Conservation (phyloP, 2,888 invertebrate genomes). For the Ditula angustiorana region DNA sequence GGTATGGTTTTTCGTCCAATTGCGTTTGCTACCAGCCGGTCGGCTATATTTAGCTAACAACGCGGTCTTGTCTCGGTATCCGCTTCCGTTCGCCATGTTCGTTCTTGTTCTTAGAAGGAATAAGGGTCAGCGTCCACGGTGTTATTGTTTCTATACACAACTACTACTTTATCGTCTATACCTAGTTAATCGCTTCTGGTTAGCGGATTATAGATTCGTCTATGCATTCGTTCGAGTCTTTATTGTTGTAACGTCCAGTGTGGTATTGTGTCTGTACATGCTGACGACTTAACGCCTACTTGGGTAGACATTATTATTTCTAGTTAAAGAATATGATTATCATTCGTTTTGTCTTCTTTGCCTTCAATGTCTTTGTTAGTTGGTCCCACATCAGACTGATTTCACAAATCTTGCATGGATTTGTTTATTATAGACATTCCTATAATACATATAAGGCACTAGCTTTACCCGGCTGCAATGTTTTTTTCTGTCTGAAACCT, state of each 20-base stretch:
- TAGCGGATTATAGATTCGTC: slow-evolving; percentile 6
- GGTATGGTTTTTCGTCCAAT: slow-evolving; percentile 27
- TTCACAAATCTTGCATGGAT: too few species aligned
- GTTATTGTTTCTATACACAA: slow-evolving; percentile 12
- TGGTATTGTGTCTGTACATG: slow-evolving; percentile 48
- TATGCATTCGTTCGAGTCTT: not conserved
- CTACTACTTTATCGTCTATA: not conserved
- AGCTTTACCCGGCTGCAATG: too few species aligned
- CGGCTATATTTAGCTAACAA: slow-evolving; percentile 81
- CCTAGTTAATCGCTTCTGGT: slow-evolving; percentile 4
- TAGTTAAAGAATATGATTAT: not conserved
- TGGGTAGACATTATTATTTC: not conserved
- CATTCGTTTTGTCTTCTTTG: not conserved
- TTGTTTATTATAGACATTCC: too few species aligned
- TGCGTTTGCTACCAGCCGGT: slow-evolving; percentile 41
- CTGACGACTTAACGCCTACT: slow-evolving; percentile 45
- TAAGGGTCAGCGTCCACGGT: slow-evolving; percentile 40
- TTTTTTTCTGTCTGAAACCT: too few species aligned
- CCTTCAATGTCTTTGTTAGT: too few species aligned
- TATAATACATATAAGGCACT: too few species aligned
- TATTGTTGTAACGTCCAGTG: not conserved
- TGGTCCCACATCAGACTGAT: too few species aligned
- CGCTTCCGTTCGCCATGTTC: slow-evolving; percentile 69
- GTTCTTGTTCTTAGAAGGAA: slow-evolving; percentile 38
- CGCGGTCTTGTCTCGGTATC: slow-evolving; percentile 73